These are phyloP conservation scores for Formica selysi DNA, from an alignment of 1,140 invertebrate species.

Conservation along the genomic window DNA sequence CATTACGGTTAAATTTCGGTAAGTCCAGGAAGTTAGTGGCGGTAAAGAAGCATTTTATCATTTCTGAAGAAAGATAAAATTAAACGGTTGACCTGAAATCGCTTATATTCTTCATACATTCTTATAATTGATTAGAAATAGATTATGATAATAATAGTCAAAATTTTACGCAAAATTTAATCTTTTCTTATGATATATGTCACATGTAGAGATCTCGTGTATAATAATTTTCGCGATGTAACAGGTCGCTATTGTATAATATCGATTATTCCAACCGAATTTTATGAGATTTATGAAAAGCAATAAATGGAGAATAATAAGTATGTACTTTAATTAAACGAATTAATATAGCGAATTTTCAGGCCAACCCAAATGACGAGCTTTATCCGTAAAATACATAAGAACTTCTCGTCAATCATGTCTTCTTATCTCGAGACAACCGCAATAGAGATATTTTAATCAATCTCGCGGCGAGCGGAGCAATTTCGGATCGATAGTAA, in stretches of 20 bases:
- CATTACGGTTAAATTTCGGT: slow-evolving; percentile 23
- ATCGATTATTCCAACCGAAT: background rate
- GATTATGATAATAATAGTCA: background rate
- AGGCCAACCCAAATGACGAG: background rate
- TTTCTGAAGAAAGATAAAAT: background rate
- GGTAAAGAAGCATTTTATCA: background rate
- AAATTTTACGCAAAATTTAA: background rate
- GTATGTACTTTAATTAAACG: slow-evolving; percentile 1
- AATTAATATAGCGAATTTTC: background rate
- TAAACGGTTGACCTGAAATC: background rate
- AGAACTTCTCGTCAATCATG: no score
- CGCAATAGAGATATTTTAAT: slow-evolving; percentile 46
- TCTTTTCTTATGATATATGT: background rate
- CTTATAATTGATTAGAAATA: background rate
- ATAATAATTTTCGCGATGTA: background rate
- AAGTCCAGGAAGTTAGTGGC: background rate
- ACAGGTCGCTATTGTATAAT: background rate
- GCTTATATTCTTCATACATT: background rate
- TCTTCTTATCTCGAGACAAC: background rate
- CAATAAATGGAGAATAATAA: background rate
- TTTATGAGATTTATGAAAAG: background rate
- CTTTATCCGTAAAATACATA: background rate
- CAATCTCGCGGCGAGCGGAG: slow-evolving; percentile 14
- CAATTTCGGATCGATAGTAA: slow-evolving; percentile 50
- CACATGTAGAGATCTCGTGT: background rate